A percentile compares a stretch with the other conserved stretches of the same genome.
These are phyloP conservation scores for Aphelinus certus DNA, from an alignment of 1,140 invertebrate genomes.

Conservation along the genomic window DNA sequence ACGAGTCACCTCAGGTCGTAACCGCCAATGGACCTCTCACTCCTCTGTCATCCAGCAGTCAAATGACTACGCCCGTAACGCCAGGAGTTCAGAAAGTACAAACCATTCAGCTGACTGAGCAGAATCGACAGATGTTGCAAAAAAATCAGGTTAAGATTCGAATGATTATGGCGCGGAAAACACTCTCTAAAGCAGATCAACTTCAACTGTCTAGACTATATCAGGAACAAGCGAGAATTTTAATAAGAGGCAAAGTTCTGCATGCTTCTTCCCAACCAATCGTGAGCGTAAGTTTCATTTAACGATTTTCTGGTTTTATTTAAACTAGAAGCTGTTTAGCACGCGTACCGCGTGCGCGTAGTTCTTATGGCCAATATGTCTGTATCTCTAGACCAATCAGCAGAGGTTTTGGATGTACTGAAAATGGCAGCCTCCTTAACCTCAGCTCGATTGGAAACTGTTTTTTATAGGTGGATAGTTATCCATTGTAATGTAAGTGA, in stretches of 20 bases:
- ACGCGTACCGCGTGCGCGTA: too few relatives aligned
- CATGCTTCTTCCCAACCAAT: slow-evolving; percentile 54
- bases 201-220: slow-evolving; percentile 63
- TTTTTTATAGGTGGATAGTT: too few relatives aligned
- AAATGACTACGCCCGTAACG: slow-evolving; percentile 50
- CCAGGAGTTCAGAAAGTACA: slow-evolving; percentile 59
- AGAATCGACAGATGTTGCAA: slow-evolving; percentile 59
- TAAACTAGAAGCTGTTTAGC: too few relatives aligned
- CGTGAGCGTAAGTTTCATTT: slow-evolving; percentile 50
- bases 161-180: slow-evolving; percentile 60
- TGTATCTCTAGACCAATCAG: too few relatives aligned
- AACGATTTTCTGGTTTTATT: slow-evolving; percentile 5
- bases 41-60: slow-evolving; percentile 45
- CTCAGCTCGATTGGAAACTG: too few relatives aligned
- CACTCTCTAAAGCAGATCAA: slow-evolving; percentile 61
- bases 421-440: too few relatives aligned
- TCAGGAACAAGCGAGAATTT: slow-evolving; percentile 67
- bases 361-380: too few relatives aligned
- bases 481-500: neutral
- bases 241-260: slow-evolving; percentile 68
- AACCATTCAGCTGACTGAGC: slow-evolving; percentile 58
- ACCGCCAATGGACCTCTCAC: slow-evolving; percentile 49
- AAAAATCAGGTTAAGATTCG: slow-evolving; percentile 67
- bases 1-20: slow-evolving; percentile 48
- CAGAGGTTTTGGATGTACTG: too few relatives aligned